Conservation (phyloP, 2,797 vertebrate genomes). For the Distichodus sexfasciatus region DNA sequence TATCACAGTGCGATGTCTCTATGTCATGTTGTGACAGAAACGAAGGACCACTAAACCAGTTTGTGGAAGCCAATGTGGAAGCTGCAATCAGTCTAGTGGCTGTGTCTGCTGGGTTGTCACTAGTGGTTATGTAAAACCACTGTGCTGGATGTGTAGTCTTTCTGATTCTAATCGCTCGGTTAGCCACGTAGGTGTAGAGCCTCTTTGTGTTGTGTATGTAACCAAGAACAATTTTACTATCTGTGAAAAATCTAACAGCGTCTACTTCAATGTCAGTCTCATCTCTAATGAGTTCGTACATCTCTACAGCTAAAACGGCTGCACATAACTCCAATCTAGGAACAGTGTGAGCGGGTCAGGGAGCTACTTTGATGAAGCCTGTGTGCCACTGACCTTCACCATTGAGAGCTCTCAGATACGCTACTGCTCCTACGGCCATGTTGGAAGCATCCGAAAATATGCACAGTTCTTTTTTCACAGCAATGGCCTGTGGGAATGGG, state of each 20-base stretch:
- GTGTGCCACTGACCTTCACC: too few species aligned
- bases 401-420: slow-evolving; percentile 23
- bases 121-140: slow-evolving; percentile 8
- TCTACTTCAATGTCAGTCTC: too few species aligned
- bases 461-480: slow-evolving; percentile 5
- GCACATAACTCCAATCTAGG: too few species aligned
- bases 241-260: slow-evolving; percentile 19
- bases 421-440: slow-evolving; percentile 19
- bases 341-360: too few species aligned
- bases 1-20: too few species aligned
- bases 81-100: neutral
- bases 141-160: neutral
- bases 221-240: slow-evolving; percentile 12
- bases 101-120: slow-evolving; percentile 10
- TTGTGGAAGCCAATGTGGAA: neutral
- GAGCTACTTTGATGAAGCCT: too few species aligned
- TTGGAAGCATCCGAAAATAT: slow-evolving; percentile 25
- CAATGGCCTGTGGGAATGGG: too few species aligned
- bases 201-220: slow-evolving; percentile 16
- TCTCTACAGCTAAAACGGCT: too few species aligned
- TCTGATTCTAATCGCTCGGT: neutral
- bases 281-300: too few species aligned
- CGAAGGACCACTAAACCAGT: slow-evolving; percentile 5
- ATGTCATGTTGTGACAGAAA: too few species aligned
- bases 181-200: slow-evolving; percentile 14